Base-by-base conservation (phyloP, 2,797 vertebrate species). In the Oophaga sylvatica region DNA sequence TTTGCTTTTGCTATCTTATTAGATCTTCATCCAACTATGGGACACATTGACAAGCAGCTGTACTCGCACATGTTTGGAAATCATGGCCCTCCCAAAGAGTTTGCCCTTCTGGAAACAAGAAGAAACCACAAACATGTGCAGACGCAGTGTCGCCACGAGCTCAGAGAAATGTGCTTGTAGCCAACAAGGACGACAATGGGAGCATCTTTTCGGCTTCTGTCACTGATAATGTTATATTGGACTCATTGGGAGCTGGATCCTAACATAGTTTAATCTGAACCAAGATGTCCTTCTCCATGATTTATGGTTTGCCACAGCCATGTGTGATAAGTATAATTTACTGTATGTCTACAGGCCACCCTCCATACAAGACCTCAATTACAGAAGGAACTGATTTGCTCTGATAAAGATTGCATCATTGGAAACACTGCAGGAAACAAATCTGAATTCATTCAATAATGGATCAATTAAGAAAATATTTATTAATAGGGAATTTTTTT, bases 251-350 rank as follows among this genome's bases (percentile, higher is more conserved):
- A n/a, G 59, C 59, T 22, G 31, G 31, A 83, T 70, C 63, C 63
- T 68, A 45, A 56, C 15, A 26, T 53, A 57, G 63, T 17, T 83
- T 70, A 56, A 31, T 70, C 22, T 83, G n/a, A 56, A 57, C 80
- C 65, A 70, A 67, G 17, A 57, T 57, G 13, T 56, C 70, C 41
- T 29, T 41, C 63, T 29, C 63, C 26, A 20, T 83, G 81, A 83
- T 70, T 83, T 70, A 83, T 83, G 81, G 81, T 67, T 68, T 57
- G 63, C 45, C 80, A 70, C 62, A 81, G 60, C 59, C 60, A 81
- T 67, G 80, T 81, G 80, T 81, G 80, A 67, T 67, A 63, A n/a
- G 62, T 67, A 62, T n/a, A 26, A 67, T 67, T 81, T 48, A 67
- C 20, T 81, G 60, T 15, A 41, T 48, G 60, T 81, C 67, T 56